Evolutionary conservation across 2,888 invertebrate species (phyloP).

Genomic region (Dichetophora obliterata): DNA sequence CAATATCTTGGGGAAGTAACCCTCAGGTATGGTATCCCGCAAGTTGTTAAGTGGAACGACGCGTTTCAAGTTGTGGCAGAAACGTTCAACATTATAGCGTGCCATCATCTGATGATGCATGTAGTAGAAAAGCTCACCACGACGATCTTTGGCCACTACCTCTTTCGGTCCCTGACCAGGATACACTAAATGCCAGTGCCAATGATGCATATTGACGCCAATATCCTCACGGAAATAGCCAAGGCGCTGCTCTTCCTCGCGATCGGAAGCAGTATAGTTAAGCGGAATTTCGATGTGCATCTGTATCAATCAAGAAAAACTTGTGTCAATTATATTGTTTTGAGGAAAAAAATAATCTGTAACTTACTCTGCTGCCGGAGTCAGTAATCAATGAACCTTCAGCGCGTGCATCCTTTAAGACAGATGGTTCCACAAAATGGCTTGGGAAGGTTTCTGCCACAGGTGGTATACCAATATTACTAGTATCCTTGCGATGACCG

Average conservation of each 20-base stretch:
- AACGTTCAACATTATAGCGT: conserved; percentile 82
- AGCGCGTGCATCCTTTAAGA: conserved; percentile 79
- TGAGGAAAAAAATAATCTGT: too few relatives aligned
- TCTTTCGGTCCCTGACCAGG: conserved; percentile 77
- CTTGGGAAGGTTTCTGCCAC: conserved; percentile 85
- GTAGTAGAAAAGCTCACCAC: conserved; percentile 82
- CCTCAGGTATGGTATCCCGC: conserved; percentile 80
- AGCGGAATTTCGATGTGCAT: conserved; percentile 76
- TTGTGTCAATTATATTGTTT: too few relatives aligned
- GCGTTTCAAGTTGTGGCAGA: conserved; percentile 78
- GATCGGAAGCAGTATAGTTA: conserved; percentile 81
- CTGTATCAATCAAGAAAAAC: conserved; percentile 33
- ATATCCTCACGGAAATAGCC: conserved; percentile 90
- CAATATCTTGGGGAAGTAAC: conserved; percentile 86
- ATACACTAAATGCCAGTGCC: conserved; percentile 93
- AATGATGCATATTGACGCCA: conserved; percentile 88
- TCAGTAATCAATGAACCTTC: conserved; percentile 75
- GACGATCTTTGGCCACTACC: conserved; percentile 80
- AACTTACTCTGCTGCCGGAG: conserved; percentile 69
- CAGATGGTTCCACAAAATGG: conserved; percentile 83
- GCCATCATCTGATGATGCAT: conserved; percentile 77
- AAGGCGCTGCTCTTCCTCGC: conserved; percentile 83
- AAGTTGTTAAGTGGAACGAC: conserved; percentile 77
- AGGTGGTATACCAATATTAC: conserved; percentile 78
- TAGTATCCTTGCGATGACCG: conserved; percentile 73